Evolutionary conservation across 92 coral and sea anemone species (phyloP).

Genomic region (Anthopleura xanthogrammica): DNA sequence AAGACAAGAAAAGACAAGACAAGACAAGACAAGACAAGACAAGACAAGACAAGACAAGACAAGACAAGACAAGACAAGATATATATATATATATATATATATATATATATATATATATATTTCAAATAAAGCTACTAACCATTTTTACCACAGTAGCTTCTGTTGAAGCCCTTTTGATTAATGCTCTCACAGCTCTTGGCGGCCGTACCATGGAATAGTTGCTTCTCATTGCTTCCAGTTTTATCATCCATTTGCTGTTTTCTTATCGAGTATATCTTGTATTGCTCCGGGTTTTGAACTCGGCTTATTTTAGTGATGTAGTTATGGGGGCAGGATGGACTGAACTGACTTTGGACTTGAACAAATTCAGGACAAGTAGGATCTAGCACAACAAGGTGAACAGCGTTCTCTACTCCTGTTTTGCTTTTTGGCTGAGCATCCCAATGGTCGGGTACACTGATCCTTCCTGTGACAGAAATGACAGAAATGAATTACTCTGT

Average conservation of each 20-base stretch:
- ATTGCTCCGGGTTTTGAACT: conserved; percentile 54
- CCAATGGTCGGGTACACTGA: conserved; percentile 46
- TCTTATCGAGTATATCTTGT: conserved; percentile 40
- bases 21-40: too few species aligned
- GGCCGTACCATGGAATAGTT: conserved; percentile 46
- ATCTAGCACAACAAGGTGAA: conserved; percentile 21
- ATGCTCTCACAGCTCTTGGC: conserved; percentile 18
- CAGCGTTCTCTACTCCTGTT: conserved; percentile 29
- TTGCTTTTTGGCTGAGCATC: conserved; percentile 40
- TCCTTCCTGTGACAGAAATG: conserved; percentile 3
- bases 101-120: too few species aligned
- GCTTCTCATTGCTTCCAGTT: conserved; percentile 44
- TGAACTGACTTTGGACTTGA: conserved; percentile 34
- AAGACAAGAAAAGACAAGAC: too few species aligned
- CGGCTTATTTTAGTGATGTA: conserved; percentile 18
- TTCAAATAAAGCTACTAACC: conserved; percentile 39
- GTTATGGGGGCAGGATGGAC: conserved; percentile 2
- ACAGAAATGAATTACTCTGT: too few species aligned
- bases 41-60: too few species aligned
- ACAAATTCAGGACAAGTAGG: conserved; percentile 25
- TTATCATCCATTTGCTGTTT: conserved; percentile 63
- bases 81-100: too few species aligned
- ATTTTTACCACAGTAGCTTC: conserved; percentile 45
- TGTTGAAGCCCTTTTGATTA: conserved; percentile 43
- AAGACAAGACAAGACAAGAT: too few species aligned